Evolutionary conservation across 2,797 vertebrate species (phyloP).

Genomic region (Antrozous pallidus): DNA sequence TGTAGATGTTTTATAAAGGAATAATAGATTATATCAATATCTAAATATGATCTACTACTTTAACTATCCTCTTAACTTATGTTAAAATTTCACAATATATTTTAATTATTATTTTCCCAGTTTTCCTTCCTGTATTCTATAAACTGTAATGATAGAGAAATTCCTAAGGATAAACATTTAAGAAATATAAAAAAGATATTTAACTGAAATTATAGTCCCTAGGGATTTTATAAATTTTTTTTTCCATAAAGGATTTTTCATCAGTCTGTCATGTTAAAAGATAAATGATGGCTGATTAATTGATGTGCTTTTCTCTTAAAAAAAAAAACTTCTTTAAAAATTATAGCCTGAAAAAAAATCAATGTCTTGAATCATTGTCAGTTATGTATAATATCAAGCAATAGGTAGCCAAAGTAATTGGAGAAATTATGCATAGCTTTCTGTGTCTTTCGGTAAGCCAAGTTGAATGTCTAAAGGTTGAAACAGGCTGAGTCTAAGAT

Average conservation of each 20-base stretch:
- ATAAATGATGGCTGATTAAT: conserved; percentile 22
- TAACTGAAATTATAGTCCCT: neutral
- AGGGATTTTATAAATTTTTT: neutral
- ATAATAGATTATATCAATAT: neutral
- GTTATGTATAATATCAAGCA: conserved; percentile 32
- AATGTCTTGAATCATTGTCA: neutral
- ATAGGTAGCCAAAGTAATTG: neutral
- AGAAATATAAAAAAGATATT: neutral
- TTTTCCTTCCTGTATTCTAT: neutral
- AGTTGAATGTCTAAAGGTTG: neutral
- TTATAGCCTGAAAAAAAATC: neutral
- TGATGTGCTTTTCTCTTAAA: conserved; percentile 20
- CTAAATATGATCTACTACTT: neutral
- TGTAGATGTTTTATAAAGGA: neutral
- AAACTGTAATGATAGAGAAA: neutral
- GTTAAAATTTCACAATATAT: neutral
- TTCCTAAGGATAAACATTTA: neutral
- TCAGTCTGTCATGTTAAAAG: conserved; percentile 1
- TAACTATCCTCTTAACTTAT: neutral
- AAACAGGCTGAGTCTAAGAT: neutral
- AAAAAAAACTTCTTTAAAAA: conserved; percentile 38
- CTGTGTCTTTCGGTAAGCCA: neutral
- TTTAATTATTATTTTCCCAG: neutral
- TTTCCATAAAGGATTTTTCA: neutral
- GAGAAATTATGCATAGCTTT: neutral